Base-by-base conservation (phyloP, 1,140 invertebrate genomes). In the Drosophila trapezifrons region DNA sequence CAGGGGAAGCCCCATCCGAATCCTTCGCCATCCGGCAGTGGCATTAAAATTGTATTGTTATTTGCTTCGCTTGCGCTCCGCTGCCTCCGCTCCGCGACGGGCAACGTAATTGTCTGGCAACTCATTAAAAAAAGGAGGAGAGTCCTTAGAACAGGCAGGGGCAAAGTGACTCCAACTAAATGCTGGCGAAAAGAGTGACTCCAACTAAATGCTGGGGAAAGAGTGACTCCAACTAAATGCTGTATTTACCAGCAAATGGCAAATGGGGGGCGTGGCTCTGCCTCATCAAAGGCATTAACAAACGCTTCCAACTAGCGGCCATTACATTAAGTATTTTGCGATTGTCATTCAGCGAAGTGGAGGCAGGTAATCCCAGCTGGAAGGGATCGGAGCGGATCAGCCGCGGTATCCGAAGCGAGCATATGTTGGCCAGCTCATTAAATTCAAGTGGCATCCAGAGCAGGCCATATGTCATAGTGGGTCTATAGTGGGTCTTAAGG, bases 11-110 rank as follows among this genome's bases (percentile, higher is more conserved):
- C 38, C 40, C 62, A 43, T 35, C n/a, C 3, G n/a, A n/a, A 5
- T 17, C 42, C 42, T 13, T 10, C 5, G 46, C n/a, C 25, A 49
- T 20, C 56, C 37, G 49, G 38, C 49, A 78, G 67, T 58, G 83
- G 76, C 82, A 86, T 82, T 87, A 69, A 86, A 86, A 87, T 79
- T 82, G 83, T 86, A 87, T 82, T 86, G 78, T 85, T 85, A 85
- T 85, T 74, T 85, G 81, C 69, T 35, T 80, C 56, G 65, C 63
- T 51, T 78, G 62, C 63, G 59, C 62, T 62, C 42, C 18, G 43
- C 29, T 74, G 51, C 49, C 55, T 43, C 18, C 25, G 59, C 52
- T 51, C 1, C 29, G 29, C 47, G 17, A 47, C 74, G 47, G 43
- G 57, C 43, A 67, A 69, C 57, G 82, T 83, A 87, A 87, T 87